phyloP scores from a whole-genome alignment of 2,888 invertebrate genomes.

The Xestia rhomboidea region DNA sequence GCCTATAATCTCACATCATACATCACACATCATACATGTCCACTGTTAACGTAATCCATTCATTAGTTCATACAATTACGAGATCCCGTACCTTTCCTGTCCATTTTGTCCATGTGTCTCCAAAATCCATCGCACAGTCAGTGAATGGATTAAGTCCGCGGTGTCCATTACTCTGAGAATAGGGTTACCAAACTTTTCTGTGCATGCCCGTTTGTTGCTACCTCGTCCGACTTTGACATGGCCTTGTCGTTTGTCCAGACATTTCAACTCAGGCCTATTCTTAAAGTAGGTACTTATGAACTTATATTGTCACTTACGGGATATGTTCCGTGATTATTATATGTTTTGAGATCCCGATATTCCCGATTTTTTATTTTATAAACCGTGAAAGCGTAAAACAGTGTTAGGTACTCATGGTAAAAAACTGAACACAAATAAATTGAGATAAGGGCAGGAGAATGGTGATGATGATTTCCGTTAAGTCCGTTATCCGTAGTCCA shows the following conservation, averaged over 20 bases:
- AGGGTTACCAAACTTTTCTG: background rate
- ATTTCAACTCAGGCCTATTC: background rate
- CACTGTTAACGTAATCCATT: background rate
- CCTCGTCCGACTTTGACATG: background rate
- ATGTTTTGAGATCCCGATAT: no score
- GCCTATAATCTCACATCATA: no score
- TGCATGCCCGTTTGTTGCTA: background rate
- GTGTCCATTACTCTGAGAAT: conserved; percentile 17
- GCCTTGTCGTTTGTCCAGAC: background rate
- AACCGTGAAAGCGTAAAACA: no score
- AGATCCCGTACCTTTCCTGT: background rate
- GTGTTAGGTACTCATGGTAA: no score
- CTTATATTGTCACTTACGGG: no score
- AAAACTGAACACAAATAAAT: no score
- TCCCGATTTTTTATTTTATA: no score
- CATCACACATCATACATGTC: background rate
- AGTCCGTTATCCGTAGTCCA: background rate
- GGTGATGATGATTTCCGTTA: background rate
- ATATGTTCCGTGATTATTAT: no score
- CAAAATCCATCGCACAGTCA: conserved; percentile 5
- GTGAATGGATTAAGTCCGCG: background rate
- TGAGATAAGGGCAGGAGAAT: no score
- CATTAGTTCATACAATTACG: background rate
- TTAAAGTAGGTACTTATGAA: no score
- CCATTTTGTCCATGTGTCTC: background rate